Conservation (phyloP, 2,888 invertebrate genomes). For the Agrochola circellaris region DNA sequence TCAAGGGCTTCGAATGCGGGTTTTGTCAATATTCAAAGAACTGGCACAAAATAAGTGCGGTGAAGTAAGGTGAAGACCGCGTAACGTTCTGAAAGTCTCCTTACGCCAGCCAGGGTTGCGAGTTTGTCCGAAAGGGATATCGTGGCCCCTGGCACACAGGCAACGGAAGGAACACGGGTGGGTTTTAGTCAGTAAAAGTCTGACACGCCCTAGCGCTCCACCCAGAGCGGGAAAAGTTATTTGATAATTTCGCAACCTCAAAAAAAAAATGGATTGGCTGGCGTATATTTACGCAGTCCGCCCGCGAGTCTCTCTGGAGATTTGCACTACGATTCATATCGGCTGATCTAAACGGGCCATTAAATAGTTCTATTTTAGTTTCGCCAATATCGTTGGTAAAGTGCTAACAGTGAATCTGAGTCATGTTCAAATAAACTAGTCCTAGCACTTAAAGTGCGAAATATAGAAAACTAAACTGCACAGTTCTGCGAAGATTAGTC, state of each 20-base stretch:
- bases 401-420: conserved; percentile 54
- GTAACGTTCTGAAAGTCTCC: neutral
- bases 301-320: neutral
- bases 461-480: conserved; percentile 46
- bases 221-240: too few species aligned
- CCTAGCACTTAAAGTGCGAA: conserved; percentile 28
- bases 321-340: conserved; percentile 1
- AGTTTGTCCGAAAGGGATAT: too few species aligned
- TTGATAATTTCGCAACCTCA: too few species aligned
- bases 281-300: neutral
- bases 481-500: conserved; percentile 38
- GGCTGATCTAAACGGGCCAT: conserved; percentile 24
- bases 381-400: conserved; percentile 43
- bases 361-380: conserved; percentile 48
- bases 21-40: conserved; percentile 32
- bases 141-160: too few species aligned
- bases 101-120: too few species aligned
- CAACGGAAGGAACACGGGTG: too few species aligned
- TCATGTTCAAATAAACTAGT: conserved; percentile 51
- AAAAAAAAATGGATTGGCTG: neutral
- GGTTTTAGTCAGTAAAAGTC: too few species aligned
- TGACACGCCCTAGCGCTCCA: too few species aligned
- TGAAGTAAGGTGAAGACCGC: neutral
- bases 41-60: conserved; percentile 19
- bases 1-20: conserved; percentile 12